Conservation (phyloP, 2,113 vertebrate species). For the Peromyscus polionotus region DNA sequence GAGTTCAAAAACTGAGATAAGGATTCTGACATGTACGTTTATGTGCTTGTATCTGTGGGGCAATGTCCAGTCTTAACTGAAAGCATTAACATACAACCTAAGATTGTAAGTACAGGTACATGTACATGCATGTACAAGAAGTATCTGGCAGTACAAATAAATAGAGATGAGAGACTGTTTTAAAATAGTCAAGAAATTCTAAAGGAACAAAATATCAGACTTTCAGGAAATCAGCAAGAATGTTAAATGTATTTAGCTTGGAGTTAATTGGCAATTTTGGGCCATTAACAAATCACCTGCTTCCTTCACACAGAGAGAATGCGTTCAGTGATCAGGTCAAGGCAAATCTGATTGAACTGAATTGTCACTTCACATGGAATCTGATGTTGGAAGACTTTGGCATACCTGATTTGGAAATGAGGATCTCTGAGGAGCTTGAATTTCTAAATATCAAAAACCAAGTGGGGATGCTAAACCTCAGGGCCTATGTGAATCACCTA, state of each 20-base stretch:
- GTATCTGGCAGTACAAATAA: not conserved
- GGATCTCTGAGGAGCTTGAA: conserved; percentile 73
- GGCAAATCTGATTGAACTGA: conserved; percentile 81
- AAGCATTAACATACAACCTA: not conserved
- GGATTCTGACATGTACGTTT: not conserved
- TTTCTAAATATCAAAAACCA: conserved; percentile 54
- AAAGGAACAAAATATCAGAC: not conserved
- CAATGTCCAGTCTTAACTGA: not conserved
- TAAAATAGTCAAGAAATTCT: not conserved
- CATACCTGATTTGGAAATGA: conserved; percentile 86
- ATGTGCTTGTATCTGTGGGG: not conserved
- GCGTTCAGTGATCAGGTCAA: conserved; percentile 69
- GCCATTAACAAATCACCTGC: not conserved
- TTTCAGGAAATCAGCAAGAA: not conserved
- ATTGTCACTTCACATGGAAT: conserved; percentile 91
- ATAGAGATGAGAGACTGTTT: rapidly evolving
- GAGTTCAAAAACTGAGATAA: not conserved
- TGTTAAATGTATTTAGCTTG: not conserved
- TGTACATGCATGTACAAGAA: too few relatives aligned
- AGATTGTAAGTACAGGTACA: not conserved
- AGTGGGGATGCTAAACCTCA: conserved; percentile 80
- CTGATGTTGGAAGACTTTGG: conserved; percentile 81
- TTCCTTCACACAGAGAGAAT: conserved; percentile 62
- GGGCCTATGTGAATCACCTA: conserved; percentile 87
- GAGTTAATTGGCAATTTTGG: not conserved